Evolutionary conservation across 1,140 invertebrate genomes (phyloP), one percentile per base, ranked within the genome.

Genomic region (Homalodisca vitripennis): DNA sequence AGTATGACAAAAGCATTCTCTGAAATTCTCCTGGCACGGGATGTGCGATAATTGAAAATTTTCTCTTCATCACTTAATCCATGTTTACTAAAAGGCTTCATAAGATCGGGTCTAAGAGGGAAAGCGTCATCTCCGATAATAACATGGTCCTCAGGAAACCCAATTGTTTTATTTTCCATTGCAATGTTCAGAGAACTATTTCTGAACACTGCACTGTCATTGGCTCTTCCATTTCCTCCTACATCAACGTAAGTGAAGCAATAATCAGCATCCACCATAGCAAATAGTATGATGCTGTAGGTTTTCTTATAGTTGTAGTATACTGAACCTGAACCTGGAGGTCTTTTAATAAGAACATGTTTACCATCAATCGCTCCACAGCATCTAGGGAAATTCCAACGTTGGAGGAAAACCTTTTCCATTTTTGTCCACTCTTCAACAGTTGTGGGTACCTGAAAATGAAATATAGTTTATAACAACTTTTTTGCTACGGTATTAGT

Each of bases 1-100:
- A 85, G 71, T 63, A 80, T 79, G 13, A 80, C 80, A 76, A 82
- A 82, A 17, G 76, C 75, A 72, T 81, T 81, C 69, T 82, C 80
- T 13, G 80, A 72, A 14, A 77, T 74, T 48, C 75, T 34, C 32
- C 75, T 47, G 14, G 74, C 77, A 62, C 75, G 48, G 48, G 20
- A 53, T 12, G 48, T n/a, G 20, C 48, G 48, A 53, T 53, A 22
- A 53, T 22, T 17, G 20, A 53, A 53, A 12, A 53, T 53, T 6
- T 53, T 53, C n/a, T n/a, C 22, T 53, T 22, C 48, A 53, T 22
- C 48, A 53, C 48, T 53, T 6, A 53, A 6, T 20, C 48, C 41
- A 69, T 70, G 68, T n/a, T 51, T 62, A n/a, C 53, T 71, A 55
- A 41, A 71, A 12, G 70, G 67, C 57, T 71, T 70, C 70, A 71